A percentile compares a stretch with the other conserved stretches of the same genome.
Evolutionary conservation across 1,140 invertebrate genomes (phyloP).

Genomic region (Thaumatotibia leucotreta): DNA sequence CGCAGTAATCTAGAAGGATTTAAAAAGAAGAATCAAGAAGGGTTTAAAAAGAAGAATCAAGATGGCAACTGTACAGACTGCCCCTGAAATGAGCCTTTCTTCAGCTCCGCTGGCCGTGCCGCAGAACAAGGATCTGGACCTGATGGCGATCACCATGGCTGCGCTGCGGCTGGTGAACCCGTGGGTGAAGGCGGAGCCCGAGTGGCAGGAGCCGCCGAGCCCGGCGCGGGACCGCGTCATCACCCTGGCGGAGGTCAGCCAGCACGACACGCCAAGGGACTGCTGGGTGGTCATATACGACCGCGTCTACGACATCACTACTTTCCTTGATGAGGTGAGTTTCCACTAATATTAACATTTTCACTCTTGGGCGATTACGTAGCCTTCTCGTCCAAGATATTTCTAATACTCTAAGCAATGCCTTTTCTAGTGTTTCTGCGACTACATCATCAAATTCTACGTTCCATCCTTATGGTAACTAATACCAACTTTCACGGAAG

Average conservation of each 20-base stretch:
- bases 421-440: too few relatives aligned
- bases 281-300: constrained; percentile 87
- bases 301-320: constrained; percentile 85
- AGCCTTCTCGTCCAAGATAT: background rate
- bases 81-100: constrained; percentile 46
- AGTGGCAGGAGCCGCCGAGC: constrained; percentile 41
- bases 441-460: too few relatives aligned
- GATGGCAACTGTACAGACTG: constrained; percentile 62
- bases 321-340: constrained; percentile 81
- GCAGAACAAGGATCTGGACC: constrained; percentile 47
- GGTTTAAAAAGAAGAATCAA: constrained; percentile 22
- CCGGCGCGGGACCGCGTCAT: constrained; percentile 72
- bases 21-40: constrained; percentile 21
- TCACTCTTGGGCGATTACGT: background rate
- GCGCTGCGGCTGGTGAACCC: constrained; percentile 66
- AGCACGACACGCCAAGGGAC: constrained; percentile 80
- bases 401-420: background rate
- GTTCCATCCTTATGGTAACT: too few relatives aligned
- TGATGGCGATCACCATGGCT: constrained; percentile 67
- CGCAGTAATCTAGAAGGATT: background rate
- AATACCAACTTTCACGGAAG: too few relatives aligned
- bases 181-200: constrained; percentile 45
- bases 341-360: background rate
- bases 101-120: constrained; percentile 40
- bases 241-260: constrained; percentile 79